These are phyloP conservation scores for Mycteria americana DNA, from an alignment of 2,797 vertebrate species.

Conservation along the genomic window DNA sequence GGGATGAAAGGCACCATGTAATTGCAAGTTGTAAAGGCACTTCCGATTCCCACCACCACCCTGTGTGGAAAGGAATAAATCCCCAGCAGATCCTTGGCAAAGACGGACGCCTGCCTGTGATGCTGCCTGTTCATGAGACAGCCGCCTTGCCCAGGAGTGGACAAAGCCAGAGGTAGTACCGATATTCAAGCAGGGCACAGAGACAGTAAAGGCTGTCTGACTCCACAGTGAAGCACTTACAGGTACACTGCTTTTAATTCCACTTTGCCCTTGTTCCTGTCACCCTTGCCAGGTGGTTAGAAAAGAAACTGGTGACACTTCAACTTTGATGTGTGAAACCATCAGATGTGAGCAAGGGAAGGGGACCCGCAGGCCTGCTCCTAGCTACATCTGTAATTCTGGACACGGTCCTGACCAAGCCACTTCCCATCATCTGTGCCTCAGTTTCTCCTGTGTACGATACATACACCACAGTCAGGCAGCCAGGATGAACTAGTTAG, in stretches of 20 bases:
- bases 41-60: conserved; percentile 30
- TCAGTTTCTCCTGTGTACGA: neutral
- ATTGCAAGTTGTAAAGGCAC: conserved; percentile 35
- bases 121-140: neutral
- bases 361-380: neutral
- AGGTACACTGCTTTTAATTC: neutral
- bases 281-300: neutral
- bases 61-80: conserved; percentile 35
- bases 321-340: neutral
- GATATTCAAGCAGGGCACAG: neutral
- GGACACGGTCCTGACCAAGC: neutral
- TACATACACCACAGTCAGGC: neutral
- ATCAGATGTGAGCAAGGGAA: neutral
- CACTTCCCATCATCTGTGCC: neutral
- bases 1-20: conserved; percentile 34
- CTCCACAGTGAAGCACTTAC: neutral
- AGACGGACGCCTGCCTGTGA: neutral
- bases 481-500: neutral
- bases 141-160: neutral
- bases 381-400: neutral
- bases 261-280: neutral
- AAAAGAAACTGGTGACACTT: neutral
- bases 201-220: neutral
- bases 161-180: neutral
- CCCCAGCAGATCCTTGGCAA: neutral